Evolutionary conservation across 2,113 vertebrate genomes (phyloP), one percentile per base, ranked within the genome.

Genomic region (Melanocharis versteri): DNA sequence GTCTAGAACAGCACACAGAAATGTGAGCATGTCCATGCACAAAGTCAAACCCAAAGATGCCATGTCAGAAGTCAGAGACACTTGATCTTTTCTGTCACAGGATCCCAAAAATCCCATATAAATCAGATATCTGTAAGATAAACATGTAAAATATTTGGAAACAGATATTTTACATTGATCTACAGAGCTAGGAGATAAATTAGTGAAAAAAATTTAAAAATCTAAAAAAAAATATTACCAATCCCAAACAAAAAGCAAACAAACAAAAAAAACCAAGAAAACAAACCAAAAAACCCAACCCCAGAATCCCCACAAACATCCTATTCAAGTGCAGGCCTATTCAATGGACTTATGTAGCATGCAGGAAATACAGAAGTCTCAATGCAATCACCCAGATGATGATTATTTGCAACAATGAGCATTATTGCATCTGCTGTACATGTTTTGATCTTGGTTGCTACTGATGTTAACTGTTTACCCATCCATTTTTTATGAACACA

Each of bases 221-320:
- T 8, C 2, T 20, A 8, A 6, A 14, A 10, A 20, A 6, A 26
- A 7, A 6, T n/a, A 8, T 9, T 14, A 14, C 13, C 24, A 30
- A 40, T 22, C 14, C 7, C 13, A 42, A 54, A 47, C 6, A 47
- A 54, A 54, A 35, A 19, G 9, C 11, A 28, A 58, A 21, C 6
- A 9, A 75, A 75, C 18, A 53, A 61, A 87, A 13, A 6, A 30
- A 30, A 5, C 16, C 16, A 47, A 26, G 28, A 28, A 60, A 51
- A 45, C 6, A 51, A 58, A 44, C 7, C 3, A 15, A 42, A 45
- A 71, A 40, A 2, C 5, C 16, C 15, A 50, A 8, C 13, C 6
- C 2, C 13, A 2, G 69, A 39, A 19, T 3, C 5, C 2, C 7
- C 4, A 33, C 15, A 47, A 47, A 72, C 16, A 13, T 1, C 15